Conservation (phyloP, 2,113 vertebrate species). For the Malurus elegans region DNA sequence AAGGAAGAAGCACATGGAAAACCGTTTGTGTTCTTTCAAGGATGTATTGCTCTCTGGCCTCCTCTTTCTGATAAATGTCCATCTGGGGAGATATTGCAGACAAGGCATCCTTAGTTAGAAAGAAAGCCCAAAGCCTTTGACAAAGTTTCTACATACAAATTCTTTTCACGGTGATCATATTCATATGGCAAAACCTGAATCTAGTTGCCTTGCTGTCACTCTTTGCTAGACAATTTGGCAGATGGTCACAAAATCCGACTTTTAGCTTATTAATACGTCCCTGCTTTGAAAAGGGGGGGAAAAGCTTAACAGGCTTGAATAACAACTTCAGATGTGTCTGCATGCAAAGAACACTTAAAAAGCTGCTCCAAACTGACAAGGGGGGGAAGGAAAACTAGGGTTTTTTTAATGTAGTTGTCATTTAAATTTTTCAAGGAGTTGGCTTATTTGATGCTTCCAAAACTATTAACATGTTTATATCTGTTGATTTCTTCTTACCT, state of each 20-base stretch:
- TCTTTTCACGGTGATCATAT: background rate
- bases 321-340: background rate
- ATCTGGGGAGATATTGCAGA: background rate
- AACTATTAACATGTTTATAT: background rate
- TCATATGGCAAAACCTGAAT: background rate
- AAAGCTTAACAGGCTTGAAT: background rate
- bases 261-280: background rate
- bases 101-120: background rate
- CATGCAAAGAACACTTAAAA: background rate
- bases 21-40: background rate
- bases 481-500: background rate
- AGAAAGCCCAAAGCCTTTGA: background rate
- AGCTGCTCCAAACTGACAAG: background rate
- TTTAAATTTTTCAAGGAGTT: background rate
- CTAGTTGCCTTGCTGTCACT: background rate
- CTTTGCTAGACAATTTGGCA: background rate
- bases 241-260: background rate
- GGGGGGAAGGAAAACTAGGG: rapidly evolving
- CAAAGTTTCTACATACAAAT: background rate
- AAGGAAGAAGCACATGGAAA: background rate
- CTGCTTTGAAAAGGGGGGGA: background rate
- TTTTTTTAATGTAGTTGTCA: background rate
- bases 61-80: background rate
- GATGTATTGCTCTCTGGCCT: background rate
- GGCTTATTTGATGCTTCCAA: background rate